Evolutionary conservation across 2,888 invertebrate genomes (phyloP), one percentile per base, ranked within the genome.

Genomic region (Melinaea menophilus): DNA sequence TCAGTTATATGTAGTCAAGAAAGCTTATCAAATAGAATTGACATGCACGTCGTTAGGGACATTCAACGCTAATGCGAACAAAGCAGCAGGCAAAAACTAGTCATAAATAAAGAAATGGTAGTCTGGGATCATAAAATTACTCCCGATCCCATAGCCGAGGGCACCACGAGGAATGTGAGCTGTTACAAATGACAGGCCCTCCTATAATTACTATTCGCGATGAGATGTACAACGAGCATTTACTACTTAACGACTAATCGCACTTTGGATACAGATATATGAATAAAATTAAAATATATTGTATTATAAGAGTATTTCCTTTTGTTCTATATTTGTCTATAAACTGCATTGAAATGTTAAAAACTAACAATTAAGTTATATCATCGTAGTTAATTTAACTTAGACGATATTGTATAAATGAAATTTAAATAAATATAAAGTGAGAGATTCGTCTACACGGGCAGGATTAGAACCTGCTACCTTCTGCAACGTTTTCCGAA

Each of bases 121-220:
- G 51, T 33, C 55, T 68, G 59, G 62, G 65, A 68, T 69, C 67
- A 61, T 62, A 67, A 51, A 59, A 34, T 51, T 57, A 64, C 58
- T 63, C 61, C 65, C 57, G 65, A 62, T 67, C 65, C 64, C 61
- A 65, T 65, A 59, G 66, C 70, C 60, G 54, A 12, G 55, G 62
- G 69, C 66, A 62, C 62, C 61, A 56, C 60, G 63, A 66, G 65
- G 58, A 59, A 66, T 61, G 61, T 59, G 57, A 48, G 62, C 48
- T 63, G 61, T 64, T 69, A 67, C 64, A 69, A 69, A 71, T 69
- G 70, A 73, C 69, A 69, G 69, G 56, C 61, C 59, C 59, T 11
- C 62, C 64, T 67, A 68, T 66, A 70, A 71, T 70, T 70, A 70
- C 66, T 12, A 48, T 7, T 46, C 51, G 46, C 31, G 59, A 63